Evolutionary conservation across 2,113 vertebrate species (phyloP), one percentile per base, ranked within the genome.

Genomic region (Sterrhoptilus dennistouni): DNA sequence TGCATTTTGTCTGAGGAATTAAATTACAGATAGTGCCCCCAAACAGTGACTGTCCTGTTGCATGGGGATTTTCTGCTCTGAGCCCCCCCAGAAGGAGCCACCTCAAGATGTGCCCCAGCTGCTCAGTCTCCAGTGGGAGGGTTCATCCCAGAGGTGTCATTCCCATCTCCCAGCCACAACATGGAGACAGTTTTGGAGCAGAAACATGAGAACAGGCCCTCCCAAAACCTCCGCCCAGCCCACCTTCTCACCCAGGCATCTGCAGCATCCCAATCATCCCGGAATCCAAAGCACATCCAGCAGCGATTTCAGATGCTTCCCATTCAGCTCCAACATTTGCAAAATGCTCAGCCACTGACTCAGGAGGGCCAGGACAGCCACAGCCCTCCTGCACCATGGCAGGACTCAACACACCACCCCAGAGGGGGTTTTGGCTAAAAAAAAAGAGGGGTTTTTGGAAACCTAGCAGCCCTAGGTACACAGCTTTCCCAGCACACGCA

Each of bases 281-380:
- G 92, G 96, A 94, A 96, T 97, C 95, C 90, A 59, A 83, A 86
- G 93, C 93, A 90, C 3, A 27, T 69, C 91, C 78, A 87, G 5
- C 50, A 47, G 59, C 47, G 75, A 44, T 14, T 5, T 95, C 96
- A 96, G 93, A 96, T 88, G 92, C 87, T 93, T 95, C 96, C 87
- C 93, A 61, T 86, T 88, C 80, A 86, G 82, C 56, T 65, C 35
- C 57, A 86, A 8, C 24, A 23, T 69, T 61, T 60, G 66, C 85
- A 94, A 36, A 76, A 93, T 93, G 92, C 88, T 95, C 93, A 92
- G 90, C 75, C 89, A 91, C 84, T 96, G 96, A 94, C 93, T 96
- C 96, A 95, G 0, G 61, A 38, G 45, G 36, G 59, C 35, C 50
- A 28, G 16, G 35, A 47, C 35, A 60, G 38, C 38, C 38, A n/a